Evolutionary conservation across 2,888 invertebrate species (phyloP).

Genomic region (Athripsodes cinereus): DNA sequence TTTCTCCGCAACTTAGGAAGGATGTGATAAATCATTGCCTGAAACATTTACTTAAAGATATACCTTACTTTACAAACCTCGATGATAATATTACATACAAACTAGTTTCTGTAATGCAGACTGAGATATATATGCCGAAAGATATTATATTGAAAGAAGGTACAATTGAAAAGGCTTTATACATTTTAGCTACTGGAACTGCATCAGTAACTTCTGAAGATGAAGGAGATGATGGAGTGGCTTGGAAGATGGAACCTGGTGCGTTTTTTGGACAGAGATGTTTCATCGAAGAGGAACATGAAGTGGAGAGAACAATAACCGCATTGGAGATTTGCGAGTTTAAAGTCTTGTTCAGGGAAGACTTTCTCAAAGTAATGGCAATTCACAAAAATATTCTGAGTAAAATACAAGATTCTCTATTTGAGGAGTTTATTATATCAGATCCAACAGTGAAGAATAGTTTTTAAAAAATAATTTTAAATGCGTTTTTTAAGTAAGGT

Average conservation of each 20-base stretch:
- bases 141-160: neutral
- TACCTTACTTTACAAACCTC: constrained; percentile 4
- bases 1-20: constrained; percentile 4
- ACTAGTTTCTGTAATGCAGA: neutral
- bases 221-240: neutral
- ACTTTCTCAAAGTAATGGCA: constrained; percentile 8
- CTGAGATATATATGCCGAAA: neutral
- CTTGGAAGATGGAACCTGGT: neutral
- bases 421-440: neutral
- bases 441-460: too few relatives aligned
- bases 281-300: neutral
- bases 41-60: neutral
- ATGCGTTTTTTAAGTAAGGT: too few relatives aligned
- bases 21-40: constrained; percentile 8
- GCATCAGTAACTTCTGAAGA: neutral
- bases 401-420: neutral
- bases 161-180: neutral
- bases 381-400: neutral
- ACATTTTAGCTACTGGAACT: neutral
- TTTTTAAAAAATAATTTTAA: too few relatives aligned
- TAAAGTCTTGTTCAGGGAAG: constrained; percentile 1
- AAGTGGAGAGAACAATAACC: neutral
- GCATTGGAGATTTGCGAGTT: constrained; percentile 9
- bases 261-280: neutral
- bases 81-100: neutral